phyloP scores from a whole-genome alignment of 2,888 invertebrate genomes.

The Dicranocentrus wangi region DNA sequence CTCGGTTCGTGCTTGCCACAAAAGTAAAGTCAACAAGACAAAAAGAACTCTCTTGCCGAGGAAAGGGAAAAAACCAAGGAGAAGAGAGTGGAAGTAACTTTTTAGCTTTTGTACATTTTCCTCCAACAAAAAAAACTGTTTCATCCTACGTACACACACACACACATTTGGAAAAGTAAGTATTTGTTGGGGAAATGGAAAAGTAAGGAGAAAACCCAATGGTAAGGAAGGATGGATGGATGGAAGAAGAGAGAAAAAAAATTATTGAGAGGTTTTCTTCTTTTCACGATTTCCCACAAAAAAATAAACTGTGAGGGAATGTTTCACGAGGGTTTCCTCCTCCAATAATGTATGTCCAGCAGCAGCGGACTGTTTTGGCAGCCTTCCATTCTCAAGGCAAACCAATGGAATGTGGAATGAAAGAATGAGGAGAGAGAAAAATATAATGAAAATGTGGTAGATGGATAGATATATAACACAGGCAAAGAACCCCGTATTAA shows the following conservation, averaged over 20 bases:
- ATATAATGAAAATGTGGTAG: too few species aligned
- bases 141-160: too few species aligned
- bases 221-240: neutral
- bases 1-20: neutral
- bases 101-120: constrained; percentile 43
- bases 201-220: neutral
- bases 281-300: neutral
- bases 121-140: too few species aligned
- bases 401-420: too few species aligned
- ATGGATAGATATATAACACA: too few species aligned
- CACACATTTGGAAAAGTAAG: constrained; percentile 3
- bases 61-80: neutral
- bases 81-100: constrained; percentile 10
- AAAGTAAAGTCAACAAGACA: constrained; percentile 46
- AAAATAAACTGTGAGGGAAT: neutral
- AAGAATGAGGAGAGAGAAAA: too few species aligned
- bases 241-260: neutral
- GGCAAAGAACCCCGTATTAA: too few species aligned
- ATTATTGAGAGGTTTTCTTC: neutral
- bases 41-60: neutral
- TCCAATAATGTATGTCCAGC: too few species aligned
- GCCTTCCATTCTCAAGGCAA: too few species aligned
- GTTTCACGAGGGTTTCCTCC: too few species aligned
- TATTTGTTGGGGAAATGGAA: constrained; percentile 28
- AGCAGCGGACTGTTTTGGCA: too few species aligned